A percentile compares a stretch with the other conserved stretches of the same genome.
phyloP scores from a whole-genome alignment of 2,888 invertebrate species.

The Lampropteryx suffumata region DNA sequence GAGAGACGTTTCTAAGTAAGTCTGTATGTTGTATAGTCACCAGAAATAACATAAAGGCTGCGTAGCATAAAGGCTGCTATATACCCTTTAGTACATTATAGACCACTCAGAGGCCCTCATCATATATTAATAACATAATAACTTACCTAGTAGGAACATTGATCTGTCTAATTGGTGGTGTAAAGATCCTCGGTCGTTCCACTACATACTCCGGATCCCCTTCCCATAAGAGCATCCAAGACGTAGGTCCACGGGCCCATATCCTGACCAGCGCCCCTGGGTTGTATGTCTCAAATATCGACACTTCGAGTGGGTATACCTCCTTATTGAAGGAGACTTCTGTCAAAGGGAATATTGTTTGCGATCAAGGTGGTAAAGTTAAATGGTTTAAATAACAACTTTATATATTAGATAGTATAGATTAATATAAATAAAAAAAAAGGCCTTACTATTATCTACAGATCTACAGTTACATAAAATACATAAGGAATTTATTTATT shows the following conservation, averaged over 20 bases:
- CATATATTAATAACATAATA: too few relatives aligned
- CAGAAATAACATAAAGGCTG: too few relatives aligned
- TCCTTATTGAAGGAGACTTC: slow-evolving; percentile 86
- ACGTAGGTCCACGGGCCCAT: slow-evolving; percentile 84
- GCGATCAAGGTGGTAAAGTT: slow-evolving; percentile 34
- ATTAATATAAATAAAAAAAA: too few relatives aligned
- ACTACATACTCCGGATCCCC: slow-evolving; percentile 85
- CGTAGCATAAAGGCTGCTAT: too few relatives aligned
- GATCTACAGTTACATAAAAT: too few relatives aligned
- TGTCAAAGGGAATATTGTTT: slow-evolving; percentile 59
- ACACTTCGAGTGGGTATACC: slow-evolving; percentile 87
- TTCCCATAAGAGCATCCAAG: slow-evolving; percentile 91
- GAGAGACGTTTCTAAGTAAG: too few relatives aligned
- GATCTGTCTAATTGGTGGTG: slow-evolving; percentile 86
- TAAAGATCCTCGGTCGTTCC: slow-evolving; percentile 88
- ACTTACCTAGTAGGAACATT: slow-evolving; percentile 63
- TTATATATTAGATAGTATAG: too few relatives aligned
- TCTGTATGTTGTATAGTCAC: too few relatives aligned
- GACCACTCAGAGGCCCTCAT: too few relatives aligned
- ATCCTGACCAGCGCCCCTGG: slow-evolving; percentile 92
- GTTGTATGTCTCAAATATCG: slow-evolving; percentile 93
- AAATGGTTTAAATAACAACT: neutral
- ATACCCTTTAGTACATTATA: too few relatives aligned
- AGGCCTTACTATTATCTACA: too few relatives aligned
- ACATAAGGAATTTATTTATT: too few relatives aligned